These are phyloP conservation scores for Paralichthys olivaceus DNA, from an alignment of 2,113 vertebrate genomes.

Conservation along the genomic window DNA sequence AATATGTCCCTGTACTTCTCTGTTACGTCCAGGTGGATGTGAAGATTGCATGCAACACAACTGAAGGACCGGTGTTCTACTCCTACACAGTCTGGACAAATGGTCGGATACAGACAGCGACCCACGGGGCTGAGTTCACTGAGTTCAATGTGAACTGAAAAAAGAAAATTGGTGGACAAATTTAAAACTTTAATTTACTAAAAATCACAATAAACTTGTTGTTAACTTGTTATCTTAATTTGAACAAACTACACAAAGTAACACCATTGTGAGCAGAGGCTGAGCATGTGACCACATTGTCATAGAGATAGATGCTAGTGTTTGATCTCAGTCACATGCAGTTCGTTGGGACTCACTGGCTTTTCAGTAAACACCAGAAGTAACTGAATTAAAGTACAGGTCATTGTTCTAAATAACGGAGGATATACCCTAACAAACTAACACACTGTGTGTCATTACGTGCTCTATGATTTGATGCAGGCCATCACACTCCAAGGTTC, in stretches of 20 bases:
- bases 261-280: background rate
- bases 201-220: no score
- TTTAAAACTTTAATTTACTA: no score
- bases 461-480: slow-evolving; percentile 58
- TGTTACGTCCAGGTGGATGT: background rate
- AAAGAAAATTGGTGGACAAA: no score
- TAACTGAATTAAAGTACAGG: slow-evolving; percentile 44
- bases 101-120: background rate
- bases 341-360: slow-evolving; percentile 1
- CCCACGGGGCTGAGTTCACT: no score
- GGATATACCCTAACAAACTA: background rate
- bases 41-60: no score
- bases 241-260: background rate
- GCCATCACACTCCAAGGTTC: slow-evolving; percentile 4
- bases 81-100: background rate
- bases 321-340: slow-evolving; percentile 22
- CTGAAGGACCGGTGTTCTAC: no score
- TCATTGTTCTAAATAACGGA: slow-evolving; percentile 38
- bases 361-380: slow-evolving; percentile 45
- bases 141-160: no score
- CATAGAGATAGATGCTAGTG: background rate
- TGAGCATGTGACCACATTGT: background rate
- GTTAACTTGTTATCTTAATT: no score
- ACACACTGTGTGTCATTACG: slow-evolving; percentile 47
- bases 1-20: background rate